These are phyloP conservation scores for Rhinoderma darwinii DNA, from an alignment of 2,113 vertebrate genomes.

Conservation along the genomic window DNA sequence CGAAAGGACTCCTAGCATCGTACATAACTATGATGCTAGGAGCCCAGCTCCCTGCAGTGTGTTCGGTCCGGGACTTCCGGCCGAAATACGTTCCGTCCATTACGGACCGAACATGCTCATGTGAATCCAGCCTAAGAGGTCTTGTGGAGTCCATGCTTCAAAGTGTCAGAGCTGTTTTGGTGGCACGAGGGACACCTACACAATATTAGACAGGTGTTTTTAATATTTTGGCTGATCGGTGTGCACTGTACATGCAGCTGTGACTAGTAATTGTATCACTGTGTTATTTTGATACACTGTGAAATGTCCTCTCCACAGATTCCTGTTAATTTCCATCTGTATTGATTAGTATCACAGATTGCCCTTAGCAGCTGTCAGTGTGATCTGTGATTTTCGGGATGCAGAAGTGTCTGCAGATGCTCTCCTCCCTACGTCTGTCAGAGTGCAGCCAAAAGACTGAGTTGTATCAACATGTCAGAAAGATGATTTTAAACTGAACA, in stretches of 20 bases:
- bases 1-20: no score
- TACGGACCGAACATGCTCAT: no score
- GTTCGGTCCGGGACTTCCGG: no score
- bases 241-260: neutral
- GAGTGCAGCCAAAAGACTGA: neutral
- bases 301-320: slow-evolving; percentile 19
- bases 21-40: no score
- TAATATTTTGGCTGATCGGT: no score
- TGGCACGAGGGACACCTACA: no score
- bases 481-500: neutral
- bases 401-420: slow-evolving; percentile 13
- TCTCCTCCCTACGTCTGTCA: slow-evolving; percentile 25
- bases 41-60: no score
- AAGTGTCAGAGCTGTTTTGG: no score
- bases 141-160: no score
- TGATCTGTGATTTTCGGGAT: slow-evolving; percentile 32
- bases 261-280: neutral
- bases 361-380: slow-evolving; percentile 30
- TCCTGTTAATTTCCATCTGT: slow-evolving; percentile 28
- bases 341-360: slow-evolving; percentile 35
- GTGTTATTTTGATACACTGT: neutral
- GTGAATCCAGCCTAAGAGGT: no score
- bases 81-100: no score
- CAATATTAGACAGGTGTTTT: no score
- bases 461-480: neutral